Evolutionary conservation across 2,113 vertebrate genomes (phyloP).

Genomic region (Cephalopterus ornatus): DNA sequence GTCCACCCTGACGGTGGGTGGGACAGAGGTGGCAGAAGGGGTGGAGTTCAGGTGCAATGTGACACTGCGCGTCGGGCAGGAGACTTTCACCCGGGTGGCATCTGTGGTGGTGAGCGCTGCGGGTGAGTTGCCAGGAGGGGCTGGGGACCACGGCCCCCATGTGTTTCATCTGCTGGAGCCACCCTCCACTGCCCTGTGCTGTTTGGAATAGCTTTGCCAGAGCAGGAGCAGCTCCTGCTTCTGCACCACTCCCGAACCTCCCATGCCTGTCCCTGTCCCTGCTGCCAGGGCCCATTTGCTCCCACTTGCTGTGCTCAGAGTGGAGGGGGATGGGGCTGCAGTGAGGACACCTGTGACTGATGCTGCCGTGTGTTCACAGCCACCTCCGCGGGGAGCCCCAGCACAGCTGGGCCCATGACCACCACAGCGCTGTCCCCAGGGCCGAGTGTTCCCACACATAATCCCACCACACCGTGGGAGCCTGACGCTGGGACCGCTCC

Average conservation of each 20-base stretch:
- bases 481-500: rapidly evolving
- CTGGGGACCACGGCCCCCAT: rapidly evolving
- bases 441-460: rapidly evolving
- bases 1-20: not conserved
- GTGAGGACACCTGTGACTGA: not conserved
- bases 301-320: not conserved
- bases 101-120: rapidly evolving
- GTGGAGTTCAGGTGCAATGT: constrained; percentile 49
- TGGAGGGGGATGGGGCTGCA: not conserved
- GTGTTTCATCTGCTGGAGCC: rapidly evolving
- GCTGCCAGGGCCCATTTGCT: rapidly evolving
- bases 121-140: constrained; percentile 13
- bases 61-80: not conserved
- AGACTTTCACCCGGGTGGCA: not conserved
- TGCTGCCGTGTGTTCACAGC: not conserved
- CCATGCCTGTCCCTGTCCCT: rapidly evolving
- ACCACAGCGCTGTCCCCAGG: rapidly evolving
- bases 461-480: rapidly evolving
- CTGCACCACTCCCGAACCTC: not conserved
- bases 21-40: not conserved
- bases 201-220: not conserved
- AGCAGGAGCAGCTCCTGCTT: rapidly evolving
- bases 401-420: not conserved
- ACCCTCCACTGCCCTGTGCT: rapidly evolving
- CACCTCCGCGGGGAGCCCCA: not conserved